Conservation (phyloP, 2,888 invertebrate species). For the Diadegma fenestrale region DNA sequence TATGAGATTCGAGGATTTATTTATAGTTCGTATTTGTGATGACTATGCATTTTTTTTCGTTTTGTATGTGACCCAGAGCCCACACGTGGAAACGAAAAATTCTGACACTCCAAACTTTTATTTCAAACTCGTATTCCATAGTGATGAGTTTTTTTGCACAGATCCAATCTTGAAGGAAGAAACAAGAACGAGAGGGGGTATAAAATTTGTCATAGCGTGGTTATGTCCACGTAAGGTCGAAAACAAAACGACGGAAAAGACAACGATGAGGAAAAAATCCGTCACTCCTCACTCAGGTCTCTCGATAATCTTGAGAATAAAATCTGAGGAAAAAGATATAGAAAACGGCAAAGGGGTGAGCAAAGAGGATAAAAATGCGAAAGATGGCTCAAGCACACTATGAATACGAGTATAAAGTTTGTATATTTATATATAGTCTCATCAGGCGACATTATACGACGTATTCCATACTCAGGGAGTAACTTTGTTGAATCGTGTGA, state of each 20-base stretch:
- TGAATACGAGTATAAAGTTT: neutral
- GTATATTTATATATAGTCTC: neutral
- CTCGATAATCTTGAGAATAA: constrained; percentile 60
- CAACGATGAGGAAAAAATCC: constrained; percentile 21
- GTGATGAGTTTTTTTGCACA: constrained; percentile 31
- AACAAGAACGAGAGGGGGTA: constrained; percentile 20
- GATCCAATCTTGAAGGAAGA: constrained; percentile 48
- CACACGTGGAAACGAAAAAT: too few relatives aligned
- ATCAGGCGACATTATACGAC: too few relatives aligned
- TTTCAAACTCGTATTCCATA: neutral
- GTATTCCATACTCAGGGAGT: too few relatives aligned
- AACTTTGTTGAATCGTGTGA: too few relatives aligned
- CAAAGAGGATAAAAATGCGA: constrained; percentile 21
- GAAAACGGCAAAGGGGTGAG: constrained; percentile 16
- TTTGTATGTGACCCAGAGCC: too few relatives aligned
- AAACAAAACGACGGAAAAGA: neutral
- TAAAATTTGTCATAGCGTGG: constrained; percentile 26
- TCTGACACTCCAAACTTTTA: too few relatives aligned
- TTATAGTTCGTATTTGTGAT: too few relatives aligned
- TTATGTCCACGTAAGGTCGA: constrained; percentile 9
- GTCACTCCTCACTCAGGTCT: constrained; percentile 46
- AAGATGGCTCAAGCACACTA: neutral
- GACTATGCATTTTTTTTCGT: too few relatives aligned
- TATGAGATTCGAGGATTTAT: too few relatives aligned
- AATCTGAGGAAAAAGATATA: constrained; percentile 57